Percentiles rank a stretch among this genome's conserved stretches.
phyloP scores from a whole-genome alignment of 2,113 vertebrate genomes.

The Channa maculata region DNA sequence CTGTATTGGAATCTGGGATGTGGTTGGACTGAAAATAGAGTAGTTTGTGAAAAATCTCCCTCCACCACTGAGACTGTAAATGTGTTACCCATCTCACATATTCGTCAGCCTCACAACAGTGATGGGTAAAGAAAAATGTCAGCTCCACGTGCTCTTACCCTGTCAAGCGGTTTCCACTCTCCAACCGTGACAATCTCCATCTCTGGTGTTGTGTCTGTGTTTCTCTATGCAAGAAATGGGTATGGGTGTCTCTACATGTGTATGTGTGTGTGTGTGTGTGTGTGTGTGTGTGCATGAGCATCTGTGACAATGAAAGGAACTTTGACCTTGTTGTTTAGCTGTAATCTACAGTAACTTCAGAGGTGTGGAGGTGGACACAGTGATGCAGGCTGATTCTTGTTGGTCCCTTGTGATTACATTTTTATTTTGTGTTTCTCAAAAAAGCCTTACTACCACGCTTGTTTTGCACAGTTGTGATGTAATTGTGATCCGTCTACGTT shows the following conservation, averaged over 20 bases:
- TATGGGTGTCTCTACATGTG: slow-evolving; percentile 5
- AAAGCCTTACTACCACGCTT: not conserved
- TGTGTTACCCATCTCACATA: slow-evolving; percentile 55
- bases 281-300: not conserved
- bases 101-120: slow-evolving; percentile 76
- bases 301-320: slow-evolving; percentile 14
- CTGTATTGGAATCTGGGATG: not conserved
- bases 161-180: slow-evolving; percentile 72
- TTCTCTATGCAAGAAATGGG: slow-evolving; percentile 9
- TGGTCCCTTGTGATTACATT: slow-evolving; percentile 23
- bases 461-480: not conserved
- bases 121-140: slow-evolving; percentile 74
- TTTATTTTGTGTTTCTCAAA: slow-evolving; percentile 47
- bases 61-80: slow-evolving; percentile 41
- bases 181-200: slow-evolving; percentile 73
- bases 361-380: not conserved
- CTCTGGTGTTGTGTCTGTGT: slow-evolving; percentile 58
- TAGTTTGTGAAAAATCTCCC: not conserved
- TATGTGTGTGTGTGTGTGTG: slow-evolving; percentile 13
- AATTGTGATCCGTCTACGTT: not conserved
- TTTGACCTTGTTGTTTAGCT: slow-evolving; percentile 16
- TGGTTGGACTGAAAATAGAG: slow-evolving; percentile 4
- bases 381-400: slow-evolving; percentile 3
- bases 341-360: not conserved
- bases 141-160: slow-evolving; percentile 75